These are phyloP conservation scores for mouse (Mus musculus) DNA, from an alignment of 2,113 vertebrate genomes.

Conservation along the genomic window DNA sequence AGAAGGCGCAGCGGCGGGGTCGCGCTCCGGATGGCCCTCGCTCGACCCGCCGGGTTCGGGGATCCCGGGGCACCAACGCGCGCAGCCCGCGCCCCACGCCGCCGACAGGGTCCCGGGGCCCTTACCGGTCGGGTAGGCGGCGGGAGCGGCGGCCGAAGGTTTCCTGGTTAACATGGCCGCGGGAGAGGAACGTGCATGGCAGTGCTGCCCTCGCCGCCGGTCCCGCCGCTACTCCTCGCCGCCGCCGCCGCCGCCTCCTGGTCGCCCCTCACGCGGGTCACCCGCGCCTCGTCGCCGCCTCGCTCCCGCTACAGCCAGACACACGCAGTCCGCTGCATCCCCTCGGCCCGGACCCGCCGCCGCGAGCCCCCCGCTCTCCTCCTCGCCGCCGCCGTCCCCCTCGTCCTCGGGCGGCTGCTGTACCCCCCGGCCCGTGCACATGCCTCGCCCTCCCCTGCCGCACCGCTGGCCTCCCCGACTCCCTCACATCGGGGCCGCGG, in stretches of 20 bases:
- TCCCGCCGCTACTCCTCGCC: conserved; percentile 78
- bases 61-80: conserved; percentile 61
- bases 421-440: conserved; percentile 82
- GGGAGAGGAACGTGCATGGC: conserved; percentile 85
- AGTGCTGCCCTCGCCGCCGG: conserved; percentile 86
- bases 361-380: conserved; percentile 78
- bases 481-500: conserved; percentile 76
- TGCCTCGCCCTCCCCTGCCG: conserved; percentile 82
- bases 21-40: neutral
- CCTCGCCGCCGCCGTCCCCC: conserved; percentile 80
- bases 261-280: conserved; percentile 83
- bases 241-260: conserved; percentile 81
- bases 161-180: conserved; percentile 99
- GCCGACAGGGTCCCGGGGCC: conserved; percentile 61
- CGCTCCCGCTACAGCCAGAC: conserved; percentile 87
- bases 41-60: neutral
- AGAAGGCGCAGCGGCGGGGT: conserved; percentile 32
- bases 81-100: neutral
- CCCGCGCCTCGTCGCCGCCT: conserved; percentile 84
- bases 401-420: conserved; percentile 82
- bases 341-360: conserved; percentile 82
- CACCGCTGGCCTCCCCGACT: conserved; percentile 77
- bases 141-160: conserved; percentile 88
- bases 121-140: conserved; percentile 93
- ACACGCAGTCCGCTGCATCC: conserved; percentile 82